Evolutionary conservation across 2,888 invertebrate genomes (phyloP), one percentile per base, ranked within the genome.

Genomic region (Gryllus longicercus): DNA sequence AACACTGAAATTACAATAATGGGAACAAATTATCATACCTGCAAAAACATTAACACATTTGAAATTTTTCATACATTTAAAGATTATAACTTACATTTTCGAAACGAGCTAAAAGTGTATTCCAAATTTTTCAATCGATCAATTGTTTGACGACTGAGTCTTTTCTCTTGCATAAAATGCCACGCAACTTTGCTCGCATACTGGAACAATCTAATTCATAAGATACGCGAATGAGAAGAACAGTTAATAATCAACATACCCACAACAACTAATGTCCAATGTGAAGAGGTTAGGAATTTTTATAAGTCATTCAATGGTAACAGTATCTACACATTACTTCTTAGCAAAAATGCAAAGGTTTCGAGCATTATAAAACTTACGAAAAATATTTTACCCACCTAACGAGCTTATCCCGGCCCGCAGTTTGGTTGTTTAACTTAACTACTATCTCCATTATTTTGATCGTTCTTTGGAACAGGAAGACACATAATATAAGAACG

Each of bases 121-220:
- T 96, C 96, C 78, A 96, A 88, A 82, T 92, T 93, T 88, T 95
- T 95, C 63, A 96, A 90, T 84, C 92, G 91, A 84, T 93, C 92
- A 16, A 94, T 90, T 49, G 93, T 90, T 80, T 92, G 90, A 84
- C 91, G 91, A 84, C 91, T 90, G 38, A 90, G 89, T 83, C 89
- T 87, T 80, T 88, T 89, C 84, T 91, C 89, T 86, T 93, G 91
- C 79, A 95, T 86, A 81, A 92, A 91, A 86, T 95, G 93, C 95
- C 96, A 96, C 82, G 94, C 86, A 51, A 95, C 89, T 82, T 94
- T 90, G 85, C 95, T 94, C 38, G 92, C 90, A 88, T 96, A 96
- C 86, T 96, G 96, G 50, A 94, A 87, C 80, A 96, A 89, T 85
- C 96, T 96, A 87, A n/a, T 84, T 80, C 82, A 82, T 10, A 38